Conservation (phyloP, 2,797 vertebrate genomes). For the Semotilus atromaculatus region DNA sequence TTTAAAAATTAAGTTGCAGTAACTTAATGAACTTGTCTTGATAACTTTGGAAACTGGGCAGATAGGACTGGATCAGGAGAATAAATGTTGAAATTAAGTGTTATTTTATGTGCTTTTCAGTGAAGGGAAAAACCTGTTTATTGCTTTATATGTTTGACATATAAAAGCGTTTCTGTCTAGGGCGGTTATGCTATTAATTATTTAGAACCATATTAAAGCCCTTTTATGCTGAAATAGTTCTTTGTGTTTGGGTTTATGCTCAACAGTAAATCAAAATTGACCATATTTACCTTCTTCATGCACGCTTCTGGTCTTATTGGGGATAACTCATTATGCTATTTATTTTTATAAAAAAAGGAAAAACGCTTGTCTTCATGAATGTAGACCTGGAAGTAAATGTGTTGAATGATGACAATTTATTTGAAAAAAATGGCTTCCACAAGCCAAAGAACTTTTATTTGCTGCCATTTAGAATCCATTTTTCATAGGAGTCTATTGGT, state of each 20-base stretch:
- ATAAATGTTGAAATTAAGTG: neutral
- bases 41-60: neutral
- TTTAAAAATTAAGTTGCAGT: neutral
- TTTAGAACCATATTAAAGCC: neutral
- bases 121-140: neutral
- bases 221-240: neutral
- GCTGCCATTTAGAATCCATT: neutral
- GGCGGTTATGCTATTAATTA: neutral
- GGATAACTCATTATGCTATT: neutral
- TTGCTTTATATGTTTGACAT: neutral
- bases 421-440: neutral
- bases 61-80: neutral
- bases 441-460: neutral
- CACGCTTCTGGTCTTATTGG: neutral
- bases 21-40: neutral
- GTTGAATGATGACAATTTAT: neutral
- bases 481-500: conserved; percentile 13
- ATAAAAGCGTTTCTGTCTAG: neutral
- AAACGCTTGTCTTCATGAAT: neutral
- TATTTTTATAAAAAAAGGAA: neutral
- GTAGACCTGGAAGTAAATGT: neutral
- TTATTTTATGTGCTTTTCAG: neutral
- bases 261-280: neutral
- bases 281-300: neutral
- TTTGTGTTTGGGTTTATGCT: neutral